Conservation (phyloP, 2,888 invertebrate genomes). For the Eulithis prunata region DNA sequence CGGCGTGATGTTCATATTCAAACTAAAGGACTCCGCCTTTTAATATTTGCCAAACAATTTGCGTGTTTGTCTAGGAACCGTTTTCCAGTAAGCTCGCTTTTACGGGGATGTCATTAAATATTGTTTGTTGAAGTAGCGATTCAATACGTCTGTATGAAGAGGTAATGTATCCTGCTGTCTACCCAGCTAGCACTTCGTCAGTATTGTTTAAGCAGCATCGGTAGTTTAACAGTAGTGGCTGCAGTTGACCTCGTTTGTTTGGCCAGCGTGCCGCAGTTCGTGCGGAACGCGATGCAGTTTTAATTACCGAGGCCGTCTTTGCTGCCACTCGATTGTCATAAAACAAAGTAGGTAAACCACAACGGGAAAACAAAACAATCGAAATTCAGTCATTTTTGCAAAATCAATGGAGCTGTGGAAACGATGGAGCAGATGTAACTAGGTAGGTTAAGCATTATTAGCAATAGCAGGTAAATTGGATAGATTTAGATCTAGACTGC, state of each 20-base stretch:
- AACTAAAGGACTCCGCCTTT: slow-evolving; percentile 64
- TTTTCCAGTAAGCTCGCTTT: slow-evolving; percentile 66
- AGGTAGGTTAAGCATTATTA: slow-evolving; percentile 10
- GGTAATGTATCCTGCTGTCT: slow-evolving; percentile 48
- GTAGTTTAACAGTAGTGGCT: slow-evolving; percentile 53
- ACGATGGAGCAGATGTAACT: slow-evolving; percentile 6
- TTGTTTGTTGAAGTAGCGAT: slow-evolving; percentile 58
- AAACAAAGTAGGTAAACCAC: slow-evolving; percentile 28
- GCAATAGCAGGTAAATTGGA: too few species aligned
- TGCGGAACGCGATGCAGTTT: slow-evolving; percentile 74
- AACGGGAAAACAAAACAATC: slow-evolving; percentile 2
- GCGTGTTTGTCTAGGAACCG: slow-evolving; percentile 76
- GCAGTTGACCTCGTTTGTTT: slow-evolving; percentile 65
- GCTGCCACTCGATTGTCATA: slow-evolving; percentile 51
- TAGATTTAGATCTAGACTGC: neutral
- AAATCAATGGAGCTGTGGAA: slow-evolving; percentile 18
- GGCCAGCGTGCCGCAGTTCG: slow-evolving; percentile 57
- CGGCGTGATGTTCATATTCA: slow-evolving; percentile 63
- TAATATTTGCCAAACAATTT: slow-evolving; percentile 79
- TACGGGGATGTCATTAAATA: slow-evolving; percentile 56
- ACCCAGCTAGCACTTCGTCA: slow-evolving; percentile 45
- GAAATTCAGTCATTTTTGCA: neutral
- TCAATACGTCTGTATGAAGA: slow-evolving; percentile 46
- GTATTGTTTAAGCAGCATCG: slow-evolving; percentile 52
- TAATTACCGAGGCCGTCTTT: slow-evolving; percentile 64